These are phyloP conservation scores for Meteorus colon DNA, from an alignment of 2,888 invertebrate genomes.

Conservation along the genomic window DNA sequence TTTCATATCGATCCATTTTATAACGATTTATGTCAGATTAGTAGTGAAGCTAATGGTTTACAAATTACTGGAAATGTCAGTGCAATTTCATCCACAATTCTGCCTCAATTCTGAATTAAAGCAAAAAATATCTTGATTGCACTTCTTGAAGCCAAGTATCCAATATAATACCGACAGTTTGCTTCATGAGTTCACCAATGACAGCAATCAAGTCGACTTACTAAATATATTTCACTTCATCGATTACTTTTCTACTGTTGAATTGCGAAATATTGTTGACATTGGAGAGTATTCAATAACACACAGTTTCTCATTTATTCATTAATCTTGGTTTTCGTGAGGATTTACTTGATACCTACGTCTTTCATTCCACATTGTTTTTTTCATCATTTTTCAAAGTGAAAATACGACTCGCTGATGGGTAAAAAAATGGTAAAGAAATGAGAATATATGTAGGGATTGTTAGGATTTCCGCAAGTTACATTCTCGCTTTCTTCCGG, in stretches of 20 bases:
- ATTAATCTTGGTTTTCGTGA: background rate
- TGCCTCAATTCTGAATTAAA: background rate
- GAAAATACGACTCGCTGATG: background rate
- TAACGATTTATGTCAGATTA: background rate
- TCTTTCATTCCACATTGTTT: background rate
- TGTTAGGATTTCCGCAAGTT: conserved; percentile 22
- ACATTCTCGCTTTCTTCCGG: conserved; percentile 3
- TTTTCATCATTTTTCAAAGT: background rate
- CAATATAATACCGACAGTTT: background rate
- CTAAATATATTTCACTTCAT: conserved; percentile 21
- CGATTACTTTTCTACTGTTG: background rate
- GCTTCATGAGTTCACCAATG: conserved; percentile 4
- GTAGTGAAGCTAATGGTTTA: background rate
- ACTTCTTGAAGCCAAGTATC: background rate
- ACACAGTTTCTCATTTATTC: background rate
- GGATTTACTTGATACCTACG: background rate
- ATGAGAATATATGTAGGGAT: conserved; percentile 1
- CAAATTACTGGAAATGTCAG: background rate
- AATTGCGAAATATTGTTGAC: conserved; percentile 24
- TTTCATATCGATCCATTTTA: background rate
- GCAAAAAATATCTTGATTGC: background rate
- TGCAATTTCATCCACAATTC: background rate
- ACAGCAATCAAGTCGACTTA: conserved; percentile 17
- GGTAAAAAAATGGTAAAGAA: background rate
- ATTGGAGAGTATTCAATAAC: background rate